A percentile compares a stretch with the other conserved stretches of the same genome.
Evolutionary conservation across 2,888 invertebrate species (phyloP).

Genomic region (Toxonevra muliebris): DNA sequence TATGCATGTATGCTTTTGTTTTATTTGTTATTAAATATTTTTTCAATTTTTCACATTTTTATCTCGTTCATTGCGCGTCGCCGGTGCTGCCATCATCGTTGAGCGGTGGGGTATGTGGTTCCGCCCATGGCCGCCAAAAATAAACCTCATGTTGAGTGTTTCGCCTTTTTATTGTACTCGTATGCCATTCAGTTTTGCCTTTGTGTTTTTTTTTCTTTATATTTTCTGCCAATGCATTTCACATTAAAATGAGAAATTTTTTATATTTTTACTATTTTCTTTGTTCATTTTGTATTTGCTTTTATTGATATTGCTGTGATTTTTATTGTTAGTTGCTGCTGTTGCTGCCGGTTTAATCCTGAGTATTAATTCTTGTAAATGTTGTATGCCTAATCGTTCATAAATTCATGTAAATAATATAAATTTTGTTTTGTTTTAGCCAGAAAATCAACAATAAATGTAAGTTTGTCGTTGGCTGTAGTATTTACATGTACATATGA

Average conservation of each 20-base stretch:
- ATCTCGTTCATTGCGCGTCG: not conserved
- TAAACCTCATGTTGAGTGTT: no score
- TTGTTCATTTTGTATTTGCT: not conserved
- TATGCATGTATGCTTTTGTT: no score
- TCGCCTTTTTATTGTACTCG: no score
- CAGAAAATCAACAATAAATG: no score
- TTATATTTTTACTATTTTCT: not conserved
- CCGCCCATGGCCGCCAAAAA: no score
- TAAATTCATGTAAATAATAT: slow-evolving; percentile 6
- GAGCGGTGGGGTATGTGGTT: no score
- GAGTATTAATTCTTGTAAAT: slow-evolving; percentile 7
- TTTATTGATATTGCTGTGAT: not conserved
- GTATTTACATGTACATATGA: no score
- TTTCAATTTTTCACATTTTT: slow-evolving; percentile 5
- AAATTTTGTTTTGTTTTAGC: no score
- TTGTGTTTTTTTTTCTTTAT: not conserved
- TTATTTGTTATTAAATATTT: not conserved
- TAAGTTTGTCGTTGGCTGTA: no score
- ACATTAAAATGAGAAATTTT: not conserved
- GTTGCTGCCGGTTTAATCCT: slow-evolving; percentile 3
- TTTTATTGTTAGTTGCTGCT: not conserved
- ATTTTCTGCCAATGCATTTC: not conserved
- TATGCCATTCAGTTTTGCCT: not conserved
- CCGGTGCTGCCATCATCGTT: not conserved
- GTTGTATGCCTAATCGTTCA: slow-evolving; percentile 11